Evolutionary conservation across 2,797 vertebrate genomes (phyloP), one percentile per base, ranked within the genome.

Genomic region (Meriones psammophilus): DNA sequence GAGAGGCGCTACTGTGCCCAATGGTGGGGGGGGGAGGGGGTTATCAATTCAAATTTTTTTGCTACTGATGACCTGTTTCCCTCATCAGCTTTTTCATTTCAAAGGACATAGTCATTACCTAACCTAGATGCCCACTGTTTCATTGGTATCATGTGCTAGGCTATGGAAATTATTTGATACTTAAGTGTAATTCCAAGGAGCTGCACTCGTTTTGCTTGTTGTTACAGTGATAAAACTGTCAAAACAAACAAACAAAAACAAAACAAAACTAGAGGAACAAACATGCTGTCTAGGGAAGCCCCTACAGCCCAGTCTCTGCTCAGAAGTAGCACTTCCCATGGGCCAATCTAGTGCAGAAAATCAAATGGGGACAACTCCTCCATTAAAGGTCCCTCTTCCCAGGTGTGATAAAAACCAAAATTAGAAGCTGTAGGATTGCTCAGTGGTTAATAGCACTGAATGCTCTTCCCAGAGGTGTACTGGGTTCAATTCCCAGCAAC

Each of bases 41-140:
- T 92, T 88, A 50, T 84, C 24, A 5, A 24, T 58, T 87, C n/a
- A 4, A 2, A 28, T 58, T 36, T 58, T 58, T 58, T 79, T 54
- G 18, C 46, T 92, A 62, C 68, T 94, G 50, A 89, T 71, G 42
- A 83, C 56, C 42, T 73, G 6, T 92, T 94, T 79, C 33, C 42
- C 42, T 0, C 64, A 60, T 90, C 56, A 68, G 1, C 22, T 50
- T 92, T 86, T 79, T 80, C 60, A 8, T 78, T 87, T 88, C 26
- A 10, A 22, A 83, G 60, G 71, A 58, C 50, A 92, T 36, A 33
- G 42, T 14, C 69, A 30, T 28, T 89, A 62, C 9, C 22, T 73
- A 78, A 56, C 46, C 13, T 68, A 28, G 28, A 9, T 20, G 18
- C 22, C 83, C 93, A 71, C 24, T 58, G 28, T 79, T 39, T 88